Conservation (phyloP, 2,888 invertebrate species). For the Bibio marci region DNA sequence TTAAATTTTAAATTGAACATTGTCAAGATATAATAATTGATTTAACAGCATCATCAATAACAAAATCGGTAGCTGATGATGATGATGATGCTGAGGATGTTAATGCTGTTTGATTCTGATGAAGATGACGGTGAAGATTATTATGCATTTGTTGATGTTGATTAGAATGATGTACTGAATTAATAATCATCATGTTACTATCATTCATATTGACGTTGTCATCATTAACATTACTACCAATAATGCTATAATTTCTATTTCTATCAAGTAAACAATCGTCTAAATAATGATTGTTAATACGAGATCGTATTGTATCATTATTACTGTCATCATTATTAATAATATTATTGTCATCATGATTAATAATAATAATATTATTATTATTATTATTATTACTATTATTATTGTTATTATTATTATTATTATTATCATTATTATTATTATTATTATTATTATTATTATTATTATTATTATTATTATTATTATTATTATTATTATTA, state of each 20-base stretch:
- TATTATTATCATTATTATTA: conserved; percentile 9
- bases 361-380: no score
- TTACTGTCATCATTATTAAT: no score
- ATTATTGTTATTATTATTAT: conserved; percentile 10
- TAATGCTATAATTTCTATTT: not conserved
- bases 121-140: conserved; percentile 10
- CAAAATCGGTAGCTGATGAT: conserved; percentile 12
- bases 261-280: conserved; percentile 26
- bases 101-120: conserved; percentile 2
- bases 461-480: not conserved
- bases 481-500: not conserved
- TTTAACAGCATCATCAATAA: conserved; percentile 34
- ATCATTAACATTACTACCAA: not conserved
- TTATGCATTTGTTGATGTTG: conserved; percentile 1
- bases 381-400: not conserved
- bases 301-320: conserved; percentile 10
- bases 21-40: conserved; percentile 35
- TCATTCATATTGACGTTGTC: not conserved
- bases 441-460: conserved; percentile 8
- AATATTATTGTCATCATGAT: no score
- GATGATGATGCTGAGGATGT: conserved; percentile 2
- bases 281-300: conserved; percentile 11
- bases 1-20: no score
- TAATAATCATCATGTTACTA: no score
- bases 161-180: no score